Evolutionary conservation across 2,888 invertebrate genomes (phyloP).

Genomic region (Ophioninae sp.): DNA sequence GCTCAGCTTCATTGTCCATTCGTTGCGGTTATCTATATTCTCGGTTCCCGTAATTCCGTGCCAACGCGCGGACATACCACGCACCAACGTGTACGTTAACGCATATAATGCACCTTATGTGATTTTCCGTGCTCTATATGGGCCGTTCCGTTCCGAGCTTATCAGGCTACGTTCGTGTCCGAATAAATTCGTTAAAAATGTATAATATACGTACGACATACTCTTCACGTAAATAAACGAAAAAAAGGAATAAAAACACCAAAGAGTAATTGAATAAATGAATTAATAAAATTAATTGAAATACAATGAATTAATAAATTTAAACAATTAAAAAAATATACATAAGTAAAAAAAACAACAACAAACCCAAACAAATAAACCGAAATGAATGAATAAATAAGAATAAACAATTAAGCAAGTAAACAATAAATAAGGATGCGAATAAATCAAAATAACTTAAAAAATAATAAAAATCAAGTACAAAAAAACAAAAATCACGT

Average conservation of each 20-base stretch:
- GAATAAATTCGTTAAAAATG: not conserved
- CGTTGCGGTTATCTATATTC: slow-evolving; percentile 52
- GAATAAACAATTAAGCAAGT: not conserved
- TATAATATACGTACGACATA: not conserved
- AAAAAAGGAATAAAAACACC: no score
- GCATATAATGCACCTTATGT: not conserved
- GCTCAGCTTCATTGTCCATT: slow-evolving; percentile 39
- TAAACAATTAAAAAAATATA: no score
- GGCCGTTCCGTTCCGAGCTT: not conserved
- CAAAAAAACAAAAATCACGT: not conserved
- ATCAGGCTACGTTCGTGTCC: not conserved
- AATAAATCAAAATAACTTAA: not conserved
- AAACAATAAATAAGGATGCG: no score
- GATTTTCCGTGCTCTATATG: not conserved
- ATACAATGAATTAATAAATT: no score
- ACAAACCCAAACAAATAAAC: not conserved
- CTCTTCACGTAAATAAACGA: not conserved
- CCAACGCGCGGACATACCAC: slow-evolving; percentile 48
- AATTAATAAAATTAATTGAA: no score
- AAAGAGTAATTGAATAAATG: not conserved
- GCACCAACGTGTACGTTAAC: slow-evolving; percentile 25
- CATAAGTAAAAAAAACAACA: no score
- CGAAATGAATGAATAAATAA: not conserved
- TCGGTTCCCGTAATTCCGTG: slow-evolving; percentile 50
- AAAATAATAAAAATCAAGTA: not conserved